phyloP scores from a whole-genome alignment of 2,113 vertebrate genomes.

The Mandrillus leucophaeus region DNA sequence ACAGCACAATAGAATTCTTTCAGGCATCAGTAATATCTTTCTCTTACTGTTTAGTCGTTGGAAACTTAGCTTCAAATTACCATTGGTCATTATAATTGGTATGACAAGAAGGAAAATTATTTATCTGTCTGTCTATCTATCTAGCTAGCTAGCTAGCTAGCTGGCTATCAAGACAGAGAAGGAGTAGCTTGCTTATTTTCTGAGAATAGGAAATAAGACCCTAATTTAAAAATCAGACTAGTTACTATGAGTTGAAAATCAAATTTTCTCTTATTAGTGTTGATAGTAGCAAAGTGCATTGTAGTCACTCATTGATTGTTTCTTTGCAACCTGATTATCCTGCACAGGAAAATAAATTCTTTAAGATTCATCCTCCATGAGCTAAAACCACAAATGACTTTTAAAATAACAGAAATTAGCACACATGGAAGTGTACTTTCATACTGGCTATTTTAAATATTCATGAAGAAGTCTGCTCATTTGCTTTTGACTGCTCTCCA shows the following conservation, averaged over 20 bases:
- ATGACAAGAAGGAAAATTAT: not conserved
- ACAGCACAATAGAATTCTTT: constrained; percentile 27
- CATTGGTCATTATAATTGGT: not conserved
- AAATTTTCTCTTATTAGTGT: constrained; percentile 49
- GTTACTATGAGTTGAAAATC: not conserved
- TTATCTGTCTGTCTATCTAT: not conserved
- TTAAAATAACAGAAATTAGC: constrained; percentile 68
- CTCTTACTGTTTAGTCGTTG: constrained; percentile 22
- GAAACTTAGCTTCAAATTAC: not conserved
- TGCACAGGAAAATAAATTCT: constrained; percentile 29
- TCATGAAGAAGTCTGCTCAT: constrained; percentile 62
- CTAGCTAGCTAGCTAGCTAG: too few species aligned
- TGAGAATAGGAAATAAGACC: not conserved
- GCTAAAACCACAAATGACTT: constrained; percentile 55
- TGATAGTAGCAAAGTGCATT: not conserved
- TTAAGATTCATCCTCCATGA: constrained; percentile 47
- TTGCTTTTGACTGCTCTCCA: constrained; percentile 40
- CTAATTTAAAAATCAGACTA: constrained; percentile 7
- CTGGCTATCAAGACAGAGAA: not conserved
- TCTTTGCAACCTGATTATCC: constrained; percentile 29
- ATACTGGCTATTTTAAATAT: constrained; percentile 59
- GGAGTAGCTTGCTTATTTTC: constrained; percentile 19
- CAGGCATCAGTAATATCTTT: constrained; percentile 1
- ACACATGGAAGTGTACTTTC: constrained; percentile 55
- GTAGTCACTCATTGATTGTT: not conserved